These are phyloP conservation scores for Phoebastria nigripes DNA, from an alignment of 2,797 vertebrate species.

Conservation along the genomic window DNA sequence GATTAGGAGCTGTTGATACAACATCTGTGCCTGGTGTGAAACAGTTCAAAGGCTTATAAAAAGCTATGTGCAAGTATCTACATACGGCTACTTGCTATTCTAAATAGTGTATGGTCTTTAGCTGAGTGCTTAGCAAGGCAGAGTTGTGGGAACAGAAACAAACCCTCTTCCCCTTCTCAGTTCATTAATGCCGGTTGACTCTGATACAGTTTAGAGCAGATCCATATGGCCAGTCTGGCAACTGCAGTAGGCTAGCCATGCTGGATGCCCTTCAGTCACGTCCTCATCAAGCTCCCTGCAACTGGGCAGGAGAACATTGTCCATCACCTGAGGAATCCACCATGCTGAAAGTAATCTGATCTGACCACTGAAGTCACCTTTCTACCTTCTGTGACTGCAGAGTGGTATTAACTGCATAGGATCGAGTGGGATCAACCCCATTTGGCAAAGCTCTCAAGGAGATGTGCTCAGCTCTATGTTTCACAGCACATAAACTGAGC, in stretches of 20 bases:
- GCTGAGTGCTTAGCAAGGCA: not conserved
- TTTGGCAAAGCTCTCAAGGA: not conserved
- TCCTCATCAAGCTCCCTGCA: not conserved
- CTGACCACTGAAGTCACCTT: not conserved
- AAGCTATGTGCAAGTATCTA: not conserved
- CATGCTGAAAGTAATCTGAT: not conserved
- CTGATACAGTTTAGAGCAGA: not conserved
- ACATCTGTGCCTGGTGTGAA: not conserved
- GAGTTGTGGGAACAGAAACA: not conserved
- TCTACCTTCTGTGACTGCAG: not conserved
- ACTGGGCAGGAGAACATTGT: not conserved
- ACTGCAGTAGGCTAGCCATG: not conserved
- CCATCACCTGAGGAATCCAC: not conserved
- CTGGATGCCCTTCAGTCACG: not conserved
- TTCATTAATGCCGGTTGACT: not conserved
- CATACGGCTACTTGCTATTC: rapidly evolving
- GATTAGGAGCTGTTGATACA: not conserved
- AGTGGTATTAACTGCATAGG: not conserved
- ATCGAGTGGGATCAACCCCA: not conserved
- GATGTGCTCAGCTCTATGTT: not conserved
- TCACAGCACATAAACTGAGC: not conserved
- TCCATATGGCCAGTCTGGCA: rapidly evolving
- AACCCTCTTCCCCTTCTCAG: not conserved
- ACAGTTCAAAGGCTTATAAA: not conserved
- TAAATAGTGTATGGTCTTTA: not conserved